These are phyloP conservation scores for Stegastes partitus DNA, from an alignment of 2,113 vertebrate genomes.

Conservation along the genomic window DNA sequence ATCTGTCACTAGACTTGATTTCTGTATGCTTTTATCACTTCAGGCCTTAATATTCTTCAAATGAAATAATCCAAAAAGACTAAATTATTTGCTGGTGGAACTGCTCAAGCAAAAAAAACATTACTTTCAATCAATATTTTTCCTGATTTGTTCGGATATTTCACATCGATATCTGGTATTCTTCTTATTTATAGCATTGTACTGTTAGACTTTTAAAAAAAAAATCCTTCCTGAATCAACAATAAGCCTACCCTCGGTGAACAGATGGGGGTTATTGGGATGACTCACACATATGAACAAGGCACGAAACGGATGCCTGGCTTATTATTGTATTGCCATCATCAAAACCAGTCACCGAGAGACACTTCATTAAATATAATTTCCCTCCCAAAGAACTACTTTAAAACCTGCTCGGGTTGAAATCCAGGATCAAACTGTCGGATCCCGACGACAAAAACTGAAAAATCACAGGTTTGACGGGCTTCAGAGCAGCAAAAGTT, in stretches of 20 bases:
- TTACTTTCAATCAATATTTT: neutral
- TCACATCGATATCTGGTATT: neutral
- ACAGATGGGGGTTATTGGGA: slow-evolving; percentile 12
- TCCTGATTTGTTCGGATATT: neutral
- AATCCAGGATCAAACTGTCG: neutral
- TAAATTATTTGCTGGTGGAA: neutral
- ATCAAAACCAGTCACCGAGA: neutral
- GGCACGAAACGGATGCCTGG: slow-evolving; percentile 3
- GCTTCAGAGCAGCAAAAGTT: neutral
- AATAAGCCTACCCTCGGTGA: slow-evolving; percentile 17
- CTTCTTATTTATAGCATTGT: neutral
- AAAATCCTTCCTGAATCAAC: slow-evolving; percentile 11
- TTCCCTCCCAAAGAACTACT: neutral
- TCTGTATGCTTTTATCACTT: neutral
- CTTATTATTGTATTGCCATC: slow-evolving; percentile 17
- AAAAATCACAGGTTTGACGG: neutral
- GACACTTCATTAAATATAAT: neutral
- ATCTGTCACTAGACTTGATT: neutral
- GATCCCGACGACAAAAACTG: neutral
- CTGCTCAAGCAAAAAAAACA: neutral
- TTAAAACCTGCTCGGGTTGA: neutral
- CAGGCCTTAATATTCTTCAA: neutral
- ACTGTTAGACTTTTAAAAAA: neutral
- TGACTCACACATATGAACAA: slow-evolving; percentile 41
- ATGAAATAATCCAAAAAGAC: neutral